phyloP scores from a whole-genome alignment of 2,797 vertebrate species.

The Pangasius sanitwongsei region DNA sequence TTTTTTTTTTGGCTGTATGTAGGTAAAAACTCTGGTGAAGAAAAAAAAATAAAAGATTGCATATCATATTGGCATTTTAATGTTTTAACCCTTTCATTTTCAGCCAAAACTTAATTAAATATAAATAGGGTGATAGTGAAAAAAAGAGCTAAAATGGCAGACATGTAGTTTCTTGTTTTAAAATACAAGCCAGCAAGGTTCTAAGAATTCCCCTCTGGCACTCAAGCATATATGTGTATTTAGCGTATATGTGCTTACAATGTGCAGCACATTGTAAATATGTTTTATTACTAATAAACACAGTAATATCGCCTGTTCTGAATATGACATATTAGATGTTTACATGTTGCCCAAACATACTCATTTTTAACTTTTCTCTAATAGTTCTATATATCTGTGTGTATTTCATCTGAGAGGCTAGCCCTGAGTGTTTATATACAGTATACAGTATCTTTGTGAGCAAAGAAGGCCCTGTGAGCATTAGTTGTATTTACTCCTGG shows the following conservation, averaged over 20 bases:
- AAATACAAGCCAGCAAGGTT: background rate
- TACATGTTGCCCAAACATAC: background rate
- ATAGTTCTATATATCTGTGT: slow-evolving; percentile 1
- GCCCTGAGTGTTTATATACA: slow-evolving; percentile 3
- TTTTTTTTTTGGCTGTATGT: background rate
- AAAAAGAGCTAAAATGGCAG: background rate
- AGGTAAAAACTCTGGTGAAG: too few species aligned
- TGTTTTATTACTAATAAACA: background rate
- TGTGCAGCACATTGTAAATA: background rate
- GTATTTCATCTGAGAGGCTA: slow-evolving; percentile 22
- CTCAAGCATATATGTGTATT: background rate
- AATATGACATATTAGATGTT: background rate
- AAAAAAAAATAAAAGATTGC: too few species aligned
- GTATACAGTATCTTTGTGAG: slow-evolving; percentile 3
- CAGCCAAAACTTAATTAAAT: background rate
- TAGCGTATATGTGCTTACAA: background rate
- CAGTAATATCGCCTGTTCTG: background rate
- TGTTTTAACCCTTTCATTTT: background rate
- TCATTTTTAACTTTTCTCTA: slow-evolving; percentile 9
- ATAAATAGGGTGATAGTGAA: background rate
- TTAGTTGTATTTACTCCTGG: slow-evolving; percentile 65
- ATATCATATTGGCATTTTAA: background rate
- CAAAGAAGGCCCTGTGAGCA: slow-evolving; percentile 59
- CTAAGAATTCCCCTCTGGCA: background rate
- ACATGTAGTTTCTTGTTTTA: background rate